Evolutionary conservation across 2,888 invertebrate genomes (phyloP).

Genomic region (Drosophila antonietae): DNA sequence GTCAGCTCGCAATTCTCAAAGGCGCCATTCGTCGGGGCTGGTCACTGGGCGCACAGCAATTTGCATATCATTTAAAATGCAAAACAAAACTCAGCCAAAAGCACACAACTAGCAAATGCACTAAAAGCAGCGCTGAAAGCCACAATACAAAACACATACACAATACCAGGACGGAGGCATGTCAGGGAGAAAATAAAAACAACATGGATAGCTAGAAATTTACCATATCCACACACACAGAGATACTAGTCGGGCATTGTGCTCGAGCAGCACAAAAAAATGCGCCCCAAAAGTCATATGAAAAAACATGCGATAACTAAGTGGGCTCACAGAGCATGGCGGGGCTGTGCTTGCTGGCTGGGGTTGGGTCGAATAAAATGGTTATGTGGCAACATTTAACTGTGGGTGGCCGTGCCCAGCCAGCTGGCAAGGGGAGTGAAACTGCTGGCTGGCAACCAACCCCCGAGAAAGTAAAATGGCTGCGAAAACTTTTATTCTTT

Average conservation of each 20-base stretch:
- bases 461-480: constrained; percentile 80
- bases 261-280: constrained; percentile 48
- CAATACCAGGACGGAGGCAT: neutral
- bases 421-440: constrained; percentile 9
- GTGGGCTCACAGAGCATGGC: constrained; percentile 25
- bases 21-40: constrained; percentile 60
- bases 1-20: constrained; percentile 58
- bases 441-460: constrained; percentile 52
- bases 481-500: constrained; percentile 80
- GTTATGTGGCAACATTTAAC: constrained; percentile 79
- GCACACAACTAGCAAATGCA: constrained; percentile 44
- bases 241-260: constrained; percentile 39
- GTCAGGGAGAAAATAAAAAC: constrained; percentile 36
- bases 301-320: constrained; percentile 78
- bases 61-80: constrained; percentile 78
- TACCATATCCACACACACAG: constrained; percentile 6
- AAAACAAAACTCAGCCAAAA: constrained; percentile 56
- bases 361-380: constrained; percentile 55
- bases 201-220: constrained; percentile 32
- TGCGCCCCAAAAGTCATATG: constrained; percentile 78
- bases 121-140: constrained; percentile 65
- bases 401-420: constrained; percentile 69
- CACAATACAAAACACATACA: constrained; percentile 52
- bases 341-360: constrained; percentile 12
- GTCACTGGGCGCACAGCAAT: constrained; percentile 52